These are phyloP conservation scores for Aphidius ervi DNA, from an alignment of 1,140 invertebrate species.

Conservation along the genomic window DNA sequence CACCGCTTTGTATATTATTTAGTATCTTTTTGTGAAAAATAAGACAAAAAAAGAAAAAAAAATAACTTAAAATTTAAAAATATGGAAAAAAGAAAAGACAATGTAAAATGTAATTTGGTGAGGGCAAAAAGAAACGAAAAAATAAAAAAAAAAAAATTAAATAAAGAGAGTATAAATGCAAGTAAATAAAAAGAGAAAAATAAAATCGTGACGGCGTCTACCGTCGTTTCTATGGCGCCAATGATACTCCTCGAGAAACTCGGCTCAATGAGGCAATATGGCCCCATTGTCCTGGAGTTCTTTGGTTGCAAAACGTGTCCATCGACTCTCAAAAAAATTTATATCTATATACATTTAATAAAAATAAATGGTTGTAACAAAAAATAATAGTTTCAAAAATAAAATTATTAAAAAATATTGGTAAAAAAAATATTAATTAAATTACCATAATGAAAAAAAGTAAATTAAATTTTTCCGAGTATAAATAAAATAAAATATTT, in stretches of 20 bases:
- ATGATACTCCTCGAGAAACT: constrained; percentile 13
- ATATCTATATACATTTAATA: too few species aligned
- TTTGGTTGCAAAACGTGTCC: not conserved
- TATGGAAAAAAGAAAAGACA: not conserved
- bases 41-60: not conserved
- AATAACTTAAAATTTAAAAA: constrained; percentile 1
- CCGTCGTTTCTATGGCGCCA: constrained; percentile 12
- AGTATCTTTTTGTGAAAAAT: constrained; percentile 5
- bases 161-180: not conserved
- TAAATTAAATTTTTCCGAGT: too few species aligned
- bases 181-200: not conserved
- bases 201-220: constrained; percentile 9
- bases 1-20: not conserved
- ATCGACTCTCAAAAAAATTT: too few species aligned
- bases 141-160: too few species aligned
- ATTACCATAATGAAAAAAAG: too few species aligned
- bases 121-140: not conserved
- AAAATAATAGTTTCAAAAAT: too few species aligned
- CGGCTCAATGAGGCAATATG: constrained; percentile 13
- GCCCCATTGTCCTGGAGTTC: constrained; percentile 9
- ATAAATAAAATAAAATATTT: too few species aligned
- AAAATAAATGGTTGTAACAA: too few species aligned
- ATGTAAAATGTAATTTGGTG: not conserved
- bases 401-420: too few species aligned
- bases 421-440: too few species aligned